Evolutionary conservation across 2,113 vertebrate species (phyloP).

Genomic region (Anolis carolinensis): DNA sequence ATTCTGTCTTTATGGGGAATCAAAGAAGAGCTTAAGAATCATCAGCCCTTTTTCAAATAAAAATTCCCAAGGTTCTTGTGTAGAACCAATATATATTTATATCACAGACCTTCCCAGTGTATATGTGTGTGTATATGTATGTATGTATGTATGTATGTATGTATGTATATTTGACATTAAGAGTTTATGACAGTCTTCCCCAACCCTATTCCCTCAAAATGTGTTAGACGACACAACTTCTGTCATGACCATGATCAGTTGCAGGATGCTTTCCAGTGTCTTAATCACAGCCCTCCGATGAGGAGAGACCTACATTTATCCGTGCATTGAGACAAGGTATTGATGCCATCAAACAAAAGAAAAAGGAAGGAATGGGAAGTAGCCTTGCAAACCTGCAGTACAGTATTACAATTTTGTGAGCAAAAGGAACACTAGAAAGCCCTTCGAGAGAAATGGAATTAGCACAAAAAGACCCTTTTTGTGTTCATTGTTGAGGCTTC

Average conservation of each 20-base stretch:
- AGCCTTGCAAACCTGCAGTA: neutral
- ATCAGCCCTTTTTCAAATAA: neutral
- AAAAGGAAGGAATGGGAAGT: neutral
- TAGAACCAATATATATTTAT: neutral
- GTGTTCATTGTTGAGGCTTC: neutral
- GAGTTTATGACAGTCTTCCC: neutral
- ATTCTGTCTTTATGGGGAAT: neutral
- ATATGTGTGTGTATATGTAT: neutral
- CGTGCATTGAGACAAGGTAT: neutral
- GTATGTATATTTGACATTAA: neutral
- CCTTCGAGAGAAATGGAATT: neutral
- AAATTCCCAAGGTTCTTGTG: neutral
- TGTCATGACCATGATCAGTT: neutral
- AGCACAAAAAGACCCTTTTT: neutral
- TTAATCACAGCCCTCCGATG: neutral
- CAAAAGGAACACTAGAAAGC: neutral
- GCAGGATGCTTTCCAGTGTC: neutral
- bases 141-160: neutral
- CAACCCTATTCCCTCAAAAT: neutral
- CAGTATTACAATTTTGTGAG: neutral
- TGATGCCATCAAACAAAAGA: neutral
- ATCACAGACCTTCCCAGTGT: neutral
- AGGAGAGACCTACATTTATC: neutral
- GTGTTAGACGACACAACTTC: neutral
- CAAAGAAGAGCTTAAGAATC: neutral